These are phyloP conservation scores for Pecten maximus DNA, from an alignment of 2,888 invertebrate genomes.

Conservation along the genomic window DNA sequence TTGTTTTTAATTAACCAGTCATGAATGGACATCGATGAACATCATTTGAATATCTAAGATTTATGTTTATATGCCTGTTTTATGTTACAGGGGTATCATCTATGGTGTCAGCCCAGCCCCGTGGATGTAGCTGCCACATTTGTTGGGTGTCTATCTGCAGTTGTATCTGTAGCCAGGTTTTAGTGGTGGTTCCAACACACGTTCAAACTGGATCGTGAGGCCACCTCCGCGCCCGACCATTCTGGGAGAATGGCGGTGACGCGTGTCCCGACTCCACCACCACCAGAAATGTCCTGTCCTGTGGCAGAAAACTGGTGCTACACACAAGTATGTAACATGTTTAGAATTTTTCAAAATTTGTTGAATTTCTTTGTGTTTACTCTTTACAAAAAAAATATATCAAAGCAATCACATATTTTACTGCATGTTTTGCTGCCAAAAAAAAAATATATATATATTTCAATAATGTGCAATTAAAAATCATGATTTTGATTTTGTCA, in stretches of 20 bases:
- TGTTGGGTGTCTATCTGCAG: neutral
- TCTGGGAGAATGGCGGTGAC: conserved; percentile 89
- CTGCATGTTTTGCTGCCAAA: no score
- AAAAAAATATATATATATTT: no score
- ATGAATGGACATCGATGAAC: no score
- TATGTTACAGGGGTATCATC: neutral
- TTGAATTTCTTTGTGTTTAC: no score
- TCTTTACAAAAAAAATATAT: no score
- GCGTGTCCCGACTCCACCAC: conserved; percentile 94
- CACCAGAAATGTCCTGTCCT: conserved; percentile 86
- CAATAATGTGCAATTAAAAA: no score
- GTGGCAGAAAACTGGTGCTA: conserved; percentile 99
- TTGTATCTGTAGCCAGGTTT: neutral
- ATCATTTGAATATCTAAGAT: no score
- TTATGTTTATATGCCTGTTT: neutral
- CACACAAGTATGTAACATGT: conserved; percentile 90
- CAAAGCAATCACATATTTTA: no score
- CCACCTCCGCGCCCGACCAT: conserved; percentile 74
- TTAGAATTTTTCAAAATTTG: neutral
- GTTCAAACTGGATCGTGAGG: conserved; percentile 75
- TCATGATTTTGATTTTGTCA: no score
- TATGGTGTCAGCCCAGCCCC: neutral
- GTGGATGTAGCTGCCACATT: neutral
- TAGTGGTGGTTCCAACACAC: conserved; percentile 53
- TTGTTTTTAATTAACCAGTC: no score